Base-by-base conservation (phyloP, 2,888 invertebrate species). In the Heterodera filipjevi region DNA sequence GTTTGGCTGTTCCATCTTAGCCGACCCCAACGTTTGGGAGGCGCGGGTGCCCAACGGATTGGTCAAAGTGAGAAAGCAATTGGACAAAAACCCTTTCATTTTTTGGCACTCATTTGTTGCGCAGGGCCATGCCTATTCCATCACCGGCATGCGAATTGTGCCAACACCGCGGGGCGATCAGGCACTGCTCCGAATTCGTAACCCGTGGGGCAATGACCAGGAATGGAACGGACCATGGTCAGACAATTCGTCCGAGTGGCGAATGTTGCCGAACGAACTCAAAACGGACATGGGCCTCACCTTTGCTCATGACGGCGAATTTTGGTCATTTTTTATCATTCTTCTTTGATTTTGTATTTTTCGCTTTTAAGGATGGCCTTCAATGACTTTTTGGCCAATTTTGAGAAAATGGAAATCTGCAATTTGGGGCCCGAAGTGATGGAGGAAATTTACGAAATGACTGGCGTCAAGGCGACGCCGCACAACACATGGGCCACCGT, bases 1-100 rank as follows among this genome's bases (percentile, higher is more conserved):
- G 81, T 94, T 97, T 93, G 97, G 96, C 0, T 96, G 96, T 90
- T 96, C 96, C 46, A 93, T 98, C 85, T 96, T 97, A 93, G 94
- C 95, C 22, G 95, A 95, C 91, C 94, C 95, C 0, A 92, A 93
- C 89, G 92, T 93, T 33, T 90, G 1, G 91, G 96, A 96, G 90
- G 94, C 94, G 0, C 93, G 94, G 89, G 93, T 94, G 5, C 92
- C 93, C 22, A 92, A 93, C 87, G 96, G 96, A 0, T 91, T 97
- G 8, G 94, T 97, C 83, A 93, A 84, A 93, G 79, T 85, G 75
- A 1, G 6, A 3, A 33, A 59, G n/a, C 35, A 33, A 44, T 19
- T 5, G 3, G 30, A 49, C 14, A 16, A 35, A 2, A 30, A 27
- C 16, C 33, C 1, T 6, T 71, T 19, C 3, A 74, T 27, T 59